Evolutionary conservation across 2,113 vertebrate species (phyloP).

Genomic region (Pseudorhombus dupliciocellatus): DNA sequence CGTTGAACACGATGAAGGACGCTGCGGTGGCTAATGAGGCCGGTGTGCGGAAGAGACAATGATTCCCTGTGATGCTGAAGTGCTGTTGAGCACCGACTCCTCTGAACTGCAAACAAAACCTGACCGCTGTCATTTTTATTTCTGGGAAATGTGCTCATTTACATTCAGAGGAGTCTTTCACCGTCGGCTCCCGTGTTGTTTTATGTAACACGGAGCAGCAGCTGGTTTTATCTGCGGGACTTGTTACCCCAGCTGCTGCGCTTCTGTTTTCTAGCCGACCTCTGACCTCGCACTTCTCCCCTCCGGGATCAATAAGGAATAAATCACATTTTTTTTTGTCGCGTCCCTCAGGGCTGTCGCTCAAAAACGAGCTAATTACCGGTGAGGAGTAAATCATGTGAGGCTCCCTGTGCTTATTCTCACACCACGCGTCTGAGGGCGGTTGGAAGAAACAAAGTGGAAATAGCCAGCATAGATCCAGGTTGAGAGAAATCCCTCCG

Average conservation of each 20-base stretch:
- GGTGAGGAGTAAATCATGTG: background rate
- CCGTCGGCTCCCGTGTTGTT: background rate
- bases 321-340: background rate
- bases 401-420: too few species aligned
- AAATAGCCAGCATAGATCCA: background rate
- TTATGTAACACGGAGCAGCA: background rate
- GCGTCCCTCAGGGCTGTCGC: background rate
- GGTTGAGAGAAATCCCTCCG: background rate
- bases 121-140: too few species aligned
- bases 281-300: conserved; percentile 1
- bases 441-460: too few species aligned
- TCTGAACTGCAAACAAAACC: too few species aligned
- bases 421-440: too few species aligned
- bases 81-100: too few species aligned
- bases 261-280: background rate
- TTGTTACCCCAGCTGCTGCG: conserved; percentile 1
- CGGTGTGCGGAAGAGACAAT: background rate
- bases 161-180: too few species aligned
- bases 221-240: background rate
- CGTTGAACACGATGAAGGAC: conserved; percentile 1
- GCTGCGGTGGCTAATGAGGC: conserved; percentile 3
- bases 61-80: too few species aligned
- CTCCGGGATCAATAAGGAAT: conserved; percentile 8
- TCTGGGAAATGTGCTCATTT: too few species aligned
- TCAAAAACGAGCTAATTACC: background rate